Evolutionary conservation across 2,113 vertebrate genomes (phyloP), one percentile per base, ranked within the genome.

Genomic region (mouse (Mus musculus)): DNA sequence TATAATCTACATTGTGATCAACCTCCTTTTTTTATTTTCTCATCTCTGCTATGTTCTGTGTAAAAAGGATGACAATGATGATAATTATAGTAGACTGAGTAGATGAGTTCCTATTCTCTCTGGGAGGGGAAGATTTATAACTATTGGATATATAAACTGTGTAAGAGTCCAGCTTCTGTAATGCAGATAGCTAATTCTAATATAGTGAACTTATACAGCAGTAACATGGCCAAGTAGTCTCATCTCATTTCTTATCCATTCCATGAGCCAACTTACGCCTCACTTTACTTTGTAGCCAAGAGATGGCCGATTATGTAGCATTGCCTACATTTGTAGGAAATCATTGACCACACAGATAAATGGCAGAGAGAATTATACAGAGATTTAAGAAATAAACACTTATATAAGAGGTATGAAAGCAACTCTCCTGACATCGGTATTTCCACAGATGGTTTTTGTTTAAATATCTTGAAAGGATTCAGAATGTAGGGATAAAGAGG

Each of bases 181-280:
- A n/a, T 89, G 89, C 39, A 92, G 24, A 69, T 89, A 78, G 28
- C 19, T 76, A 84, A n/a, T 10, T 95, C 52, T 76, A 85, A 42
- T 73, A 87, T 4, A 4, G n/a, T 14, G 39, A 39, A 67, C 59
- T 93, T 94, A 3, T n/a, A 20, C 11, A 65, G 84, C 59, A 65
- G 10, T 81, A 72, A 28, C 14, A 52, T 39, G 78, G 59, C 5
- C 17, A 39, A 61, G 19, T 73, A 67, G 39, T 69, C 72, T 95
- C 36, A 94, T 73, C 95, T 92, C 28, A 82, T 81, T 92, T 93
- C 73, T 94, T 78, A 52, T 42, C 75, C 85, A 36, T 82, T 82
- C 13, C 26, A 59, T 90, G 65, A 89, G n/a, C 9, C 5, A n/a
- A 36, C 84, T 28, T 30, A 33, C n/a, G 36, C 72, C 91, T 85